These are phyloP conservation scores for Macrosiphum euphorbiae DNA, from an alignment of 2,888 invertebrate species.

Conservation along the genomic window DNA sequence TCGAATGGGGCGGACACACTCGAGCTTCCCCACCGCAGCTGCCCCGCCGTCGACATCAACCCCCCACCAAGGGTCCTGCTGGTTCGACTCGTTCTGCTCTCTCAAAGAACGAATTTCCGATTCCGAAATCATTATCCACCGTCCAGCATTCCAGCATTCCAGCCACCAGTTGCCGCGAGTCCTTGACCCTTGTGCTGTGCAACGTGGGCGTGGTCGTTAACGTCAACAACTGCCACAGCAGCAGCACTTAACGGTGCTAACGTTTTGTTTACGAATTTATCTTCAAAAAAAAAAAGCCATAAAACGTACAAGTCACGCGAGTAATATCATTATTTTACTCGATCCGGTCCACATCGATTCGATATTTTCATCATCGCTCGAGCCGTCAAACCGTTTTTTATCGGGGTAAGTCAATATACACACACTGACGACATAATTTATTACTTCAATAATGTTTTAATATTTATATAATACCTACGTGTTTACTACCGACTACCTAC, in stretches of 20 bases:
- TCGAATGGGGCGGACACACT: conserved; percentile 45
- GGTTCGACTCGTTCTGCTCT: conserved; percentile 34
- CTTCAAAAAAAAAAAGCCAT: background rate
- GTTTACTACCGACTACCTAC: background rate
- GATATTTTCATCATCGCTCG: background rate
- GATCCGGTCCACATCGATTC: background rate
- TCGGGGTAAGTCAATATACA: conserved; percentile 21
- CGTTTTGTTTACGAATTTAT: background rate
- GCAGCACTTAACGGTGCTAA: background rate
- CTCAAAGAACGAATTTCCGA: conserved; percentile 27
- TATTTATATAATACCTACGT: background rate
- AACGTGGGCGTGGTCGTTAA: background rate
- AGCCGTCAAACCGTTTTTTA: background rate
- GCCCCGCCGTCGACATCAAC: background rate
- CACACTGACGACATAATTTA: background rate
- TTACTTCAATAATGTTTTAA: background rate
- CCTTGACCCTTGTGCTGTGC: conserved; percentile 45
- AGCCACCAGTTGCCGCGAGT: conserved; percentile 52
- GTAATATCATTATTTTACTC: background rate
- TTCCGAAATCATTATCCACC: conserved; percentile 34
- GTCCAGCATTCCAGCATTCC: too few relatives aligned
- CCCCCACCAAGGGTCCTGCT: background rate
- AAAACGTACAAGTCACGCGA: background rate
- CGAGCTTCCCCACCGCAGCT: conserved; percentile 1
- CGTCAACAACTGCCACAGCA: background rate